Conservation (phyloP, 30 jellyfish, hydroid and myxozoan species). For the Chrysaora quinquecirrha region DNA sequence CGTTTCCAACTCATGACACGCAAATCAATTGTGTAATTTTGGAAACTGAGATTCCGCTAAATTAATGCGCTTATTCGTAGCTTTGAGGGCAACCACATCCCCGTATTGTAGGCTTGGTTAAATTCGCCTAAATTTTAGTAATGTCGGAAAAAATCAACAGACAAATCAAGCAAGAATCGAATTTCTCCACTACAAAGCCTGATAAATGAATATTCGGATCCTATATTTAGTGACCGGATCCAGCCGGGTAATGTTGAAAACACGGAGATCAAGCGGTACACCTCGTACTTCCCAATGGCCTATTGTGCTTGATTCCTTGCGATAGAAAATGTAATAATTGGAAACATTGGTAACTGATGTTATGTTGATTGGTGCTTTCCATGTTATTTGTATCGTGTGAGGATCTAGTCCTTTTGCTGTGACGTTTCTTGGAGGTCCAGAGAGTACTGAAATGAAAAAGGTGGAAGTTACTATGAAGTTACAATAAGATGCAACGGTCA, state of each 20-base stretch:
- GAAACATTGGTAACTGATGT: background rate
- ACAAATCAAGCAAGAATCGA: too few relatives aligned
- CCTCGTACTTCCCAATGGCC: constrained; percentile 60
- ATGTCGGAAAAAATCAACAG: too few relatives aligned
- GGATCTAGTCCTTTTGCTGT: constrained; percentile 42
- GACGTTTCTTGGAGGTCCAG: constrained; percentile 42
- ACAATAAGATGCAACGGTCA: background rate
- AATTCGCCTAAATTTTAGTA: too few relatives aligned
- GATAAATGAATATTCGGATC: constrained; percentile 24
- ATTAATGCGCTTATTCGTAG: too few relatives aligned
- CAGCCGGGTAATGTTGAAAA: constrained; percentile 16
- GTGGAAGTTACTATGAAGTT: background rate
- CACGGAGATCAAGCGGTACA: background rate
- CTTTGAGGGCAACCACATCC: too few relatives aligned
- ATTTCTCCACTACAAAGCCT: too few relatives aligned
- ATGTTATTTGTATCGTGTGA: background rate
- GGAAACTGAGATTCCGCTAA: too few relatives aligned
- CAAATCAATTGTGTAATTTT: too few relatives aligned
- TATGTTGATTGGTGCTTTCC: background rate
- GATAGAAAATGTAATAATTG: constrained; percentile 45
- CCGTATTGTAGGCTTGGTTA: too few relatives aligned
- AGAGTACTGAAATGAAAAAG: constrained; percentile 19
- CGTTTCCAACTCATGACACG: too few relatives aligned
- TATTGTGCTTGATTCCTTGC: constrained; percentile 1
- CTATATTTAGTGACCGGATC: constrained; percentile 28